Conservation (phyloP, 92 coral and sea anemone genomes). For the Porites lobata region DNA sequence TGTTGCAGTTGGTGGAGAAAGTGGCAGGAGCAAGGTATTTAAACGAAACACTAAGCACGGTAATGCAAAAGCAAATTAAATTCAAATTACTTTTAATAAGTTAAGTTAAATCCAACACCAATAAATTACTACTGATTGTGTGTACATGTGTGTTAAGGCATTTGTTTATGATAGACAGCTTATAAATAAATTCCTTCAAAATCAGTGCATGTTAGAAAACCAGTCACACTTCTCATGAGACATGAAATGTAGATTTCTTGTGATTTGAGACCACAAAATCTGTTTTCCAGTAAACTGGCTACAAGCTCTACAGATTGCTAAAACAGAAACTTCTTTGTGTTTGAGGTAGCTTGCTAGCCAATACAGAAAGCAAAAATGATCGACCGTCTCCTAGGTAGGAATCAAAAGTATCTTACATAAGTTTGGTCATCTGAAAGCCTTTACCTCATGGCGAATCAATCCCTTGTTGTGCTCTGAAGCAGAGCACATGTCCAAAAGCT, state of each 20-base stretch:
- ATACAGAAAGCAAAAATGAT: constrained; percentile 12
- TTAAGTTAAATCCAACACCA: constrained; percentile 12
- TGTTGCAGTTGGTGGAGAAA: constrained; percentile 12
- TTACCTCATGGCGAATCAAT: constrained; percentile 26
- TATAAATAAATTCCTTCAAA: background rate
- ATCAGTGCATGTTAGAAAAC: constrained; percentile 20
- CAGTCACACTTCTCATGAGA: constrained; percentile 19
- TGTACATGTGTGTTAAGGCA: constrained; percentile 1
- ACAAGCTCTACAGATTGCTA: constrained; percentile 25
- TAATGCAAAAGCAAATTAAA: background rate
- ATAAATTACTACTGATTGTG: constrained; percentile 7
- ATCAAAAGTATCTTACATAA: constrained; percentile 12
- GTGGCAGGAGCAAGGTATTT: constrained; percentile 13
- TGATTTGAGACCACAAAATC: constrained; percentile 5
- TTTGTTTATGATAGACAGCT: background rate
- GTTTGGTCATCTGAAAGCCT: constrained; percentile 17
- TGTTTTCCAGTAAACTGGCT: constrained; percentile 3
- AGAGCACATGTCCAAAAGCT: constrained; percentile 28
- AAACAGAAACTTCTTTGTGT: constrained; percentile 14
- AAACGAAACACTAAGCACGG: background rate
- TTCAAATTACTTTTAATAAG: background rate
- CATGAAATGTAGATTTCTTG: background rate
- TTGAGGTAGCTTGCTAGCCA: constrained; percentile 20
- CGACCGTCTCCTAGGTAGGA: constrained; percentile 14
- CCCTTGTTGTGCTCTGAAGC: constrained; percentile 27